Evolutionary conservation across 2,888 invertebrate species (phyloP).

Genomic region (Amphimallon solstitiale): DNA sequence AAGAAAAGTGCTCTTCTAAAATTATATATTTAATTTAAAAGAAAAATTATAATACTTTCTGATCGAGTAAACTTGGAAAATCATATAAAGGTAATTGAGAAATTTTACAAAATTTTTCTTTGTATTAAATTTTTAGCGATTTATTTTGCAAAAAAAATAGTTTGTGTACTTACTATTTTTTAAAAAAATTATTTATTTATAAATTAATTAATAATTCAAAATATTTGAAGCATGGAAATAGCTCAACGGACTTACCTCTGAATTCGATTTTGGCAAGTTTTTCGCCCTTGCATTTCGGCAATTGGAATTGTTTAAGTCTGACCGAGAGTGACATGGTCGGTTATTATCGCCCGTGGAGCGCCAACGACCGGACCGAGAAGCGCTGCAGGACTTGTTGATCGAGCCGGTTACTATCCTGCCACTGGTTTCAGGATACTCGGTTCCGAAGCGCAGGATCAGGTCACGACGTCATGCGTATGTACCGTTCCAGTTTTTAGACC

Average conservation of each 20-base stretch:
- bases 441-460: slow-evolving; percentile 48
- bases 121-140: too few relatives aligned
- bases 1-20: too few relatives aligned
- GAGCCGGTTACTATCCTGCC: slow-evolving; percentile 51
- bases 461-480: slow-evolving; percentile 38
- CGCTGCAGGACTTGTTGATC: slow-evolving; percentile 58
- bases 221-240: too few relatives aligned
- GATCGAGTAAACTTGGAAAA: too few relatives aligned
- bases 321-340: slow-evolving; percentile 74
- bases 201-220: too few relatives aligned
- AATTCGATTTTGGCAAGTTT: slow-evolving; percentile 77
- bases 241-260: slow-evolving; percentile 71
- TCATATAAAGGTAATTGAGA: too few relatives aligned
- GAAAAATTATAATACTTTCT: too few relatives aligned
- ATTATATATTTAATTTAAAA: too few relatives aligned
- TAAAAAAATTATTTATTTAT: too few relatives aligned
- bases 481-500: slow-evolving; percentile 10
- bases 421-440: slow-evolving; percentile 50
- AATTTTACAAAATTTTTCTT: too few relatives aligned
- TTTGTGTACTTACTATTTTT: too few relatives aligned
- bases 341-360: slow-evolving; percentile 40
- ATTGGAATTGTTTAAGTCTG: slow-evolving; percentile 74
- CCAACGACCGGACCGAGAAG: slow-evolving; percentile 38
- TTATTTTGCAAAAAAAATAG: too few relatives aligned
- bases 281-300: slow-evolving; percentile 74